Evolutionary conservation across 2,113 vertebrate genomes (phyloP).

Genomic region (Indri indri): DNA sequence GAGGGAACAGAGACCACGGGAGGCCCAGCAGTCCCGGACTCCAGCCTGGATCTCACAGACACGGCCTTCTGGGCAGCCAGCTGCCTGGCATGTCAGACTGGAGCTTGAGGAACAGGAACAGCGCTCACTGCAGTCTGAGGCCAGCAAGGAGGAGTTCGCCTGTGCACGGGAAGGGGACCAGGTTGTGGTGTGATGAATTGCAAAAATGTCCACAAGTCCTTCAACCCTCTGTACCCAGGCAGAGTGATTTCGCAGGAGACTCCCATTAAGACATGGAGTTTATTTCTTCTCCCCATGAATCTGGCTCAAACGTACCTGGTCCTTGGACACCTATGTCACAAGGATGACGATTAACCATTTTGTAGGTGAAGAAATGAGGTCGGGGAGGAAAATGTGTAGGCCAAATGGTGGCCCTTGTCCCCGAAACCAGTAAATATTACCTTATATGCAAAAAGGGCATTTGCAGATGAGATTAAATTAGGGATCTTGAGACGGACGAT

Average conservation of each 20-base stretch:
- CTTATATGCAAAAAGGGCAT: not conserved
- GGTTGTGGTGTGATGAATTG: not conserved
- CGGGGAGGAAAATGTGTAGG: not conserved
- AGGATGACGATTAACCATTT: not conserved
- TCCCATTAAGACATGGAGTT: not conserved
- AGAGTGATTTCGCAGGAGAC: not conserved
- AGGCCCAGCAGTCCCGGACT: conserved; percentile 46
- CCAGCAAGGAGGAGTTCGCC: conserved; percentile 66
- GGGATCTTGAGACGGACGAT: not conserved
- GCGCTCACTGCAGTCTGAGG: conserved; percentile 53
- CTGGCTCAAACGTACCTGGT: too few relatives aligned
- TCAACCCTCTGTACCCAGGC: not conserved
- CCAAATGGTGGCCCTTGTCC: not conserved
- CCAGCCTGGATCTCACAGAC: conserved; percentile 64
- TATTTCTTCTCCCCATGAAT: not conserved
- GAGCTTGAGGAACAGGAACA: conserved; percentile 66
- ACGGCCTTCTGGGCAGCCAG: conserved; percentile 25
- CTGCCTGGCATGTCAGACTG: conserved; percentile 14
- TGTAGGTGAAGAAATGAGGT: not conserved
- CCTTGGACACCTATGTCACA: not conserved
- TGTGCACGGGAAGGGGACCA: conserved; percentile 15
- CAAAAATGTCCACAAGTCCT: not conserved
- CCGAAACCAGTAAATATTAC: not conserved
- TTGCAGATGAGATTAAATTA: not conserved
- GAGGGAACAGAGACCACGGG: conserved; percentile 63